Evolutionary conservation across 2,797 vertebrate genomes (phyloP).

Genomic region (Crax fasciolata): DNA sequence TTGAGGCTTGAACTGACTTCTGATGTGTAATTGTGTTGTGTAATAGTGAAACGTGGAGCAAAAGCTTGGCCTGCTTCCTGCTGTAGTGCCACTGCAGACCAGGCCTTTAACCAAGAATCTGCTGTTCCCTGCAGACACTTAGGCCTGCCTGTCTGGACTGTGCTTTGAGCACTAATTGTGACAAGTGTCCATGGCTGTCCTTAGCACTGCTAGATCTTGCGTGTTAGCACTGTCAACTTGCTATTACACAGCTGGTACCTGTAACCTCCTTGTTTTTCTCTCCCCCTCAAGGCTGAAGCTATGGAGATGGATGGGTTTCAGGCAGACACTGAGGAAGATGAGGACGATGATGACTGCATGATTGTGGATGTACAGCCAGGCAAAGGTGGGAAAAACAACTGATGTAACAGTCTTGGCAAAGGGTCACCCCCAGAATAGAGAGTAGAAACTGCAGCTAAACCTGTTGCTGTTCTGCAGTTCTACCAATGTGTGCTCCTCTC

Average conservation of each 20-base stretch:
- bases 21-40: not conserved
- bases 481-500: not conserved
- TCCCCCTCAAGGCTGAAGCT: constrained; percentile 80
- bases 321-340: constrained; percentile 95
- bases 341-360: constrained; percentile 92
- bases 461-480: not conserved
- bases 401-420: not conserved
- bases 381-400: constrained; percentile 79
- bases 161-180: fast-evolving
- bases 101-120: not conserved
- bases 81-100: not conserved
- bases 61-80: not conserved
- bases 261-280: not conserved
- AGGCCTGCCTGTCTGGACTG: fast-evolving
- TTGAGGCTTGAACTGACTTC: not conserved
- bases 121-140: fast-evolving
- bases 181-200: fast-evolving
- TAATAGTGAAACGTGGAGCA: not conserved
- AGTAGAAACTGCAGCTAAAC: not conserved
- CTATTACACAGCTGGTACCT: not conserved
- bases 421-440: fast-evolving
- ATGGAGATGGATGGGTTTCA: constrained; percentile 94
- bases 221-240: fast-evolving
- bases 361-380: constrained; percentile 81
- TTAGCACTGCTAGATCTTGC: fast-evolving